Conservation (phyloP, 2,888 invertebrate species). For the Aphodius granarius region DNA sequence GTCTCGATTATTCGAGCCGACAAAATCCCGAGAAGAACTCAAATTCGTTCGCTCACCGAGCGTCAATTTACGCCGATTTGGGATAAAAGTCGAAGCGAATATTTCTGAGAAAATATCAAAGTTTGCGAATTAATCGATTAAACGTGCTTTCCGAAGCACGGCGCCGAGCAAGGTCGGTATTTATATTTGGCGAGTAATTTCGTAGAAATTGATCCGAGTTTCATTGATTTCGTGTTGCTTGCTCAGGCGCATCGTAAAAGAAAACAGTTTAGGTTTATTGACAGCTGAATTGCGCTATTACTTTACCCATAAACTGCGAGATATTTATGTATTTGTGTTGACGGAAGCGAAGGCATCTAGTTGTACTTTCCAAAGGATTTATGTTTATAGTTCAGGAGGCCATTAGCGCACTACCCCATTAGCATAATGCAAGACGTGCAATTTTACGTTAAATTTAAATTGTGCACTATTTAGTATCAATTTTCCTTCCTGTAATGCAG, state of each 20-base stretch:
- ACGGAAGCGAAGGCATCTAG: not conserved
- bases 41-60: not conserved
- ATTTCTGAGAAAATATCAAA: not conserved
- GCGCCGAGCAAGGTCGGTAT: not conserved
- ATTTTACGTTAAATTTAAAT: not conserved
- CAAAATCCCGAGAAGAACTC: not conserved
- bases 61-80: not conserved
- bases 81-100: not conserved
- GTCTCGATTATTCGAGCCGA: not conserved
- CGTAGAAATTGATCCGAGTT: not conserved
- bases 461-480: not conserved
- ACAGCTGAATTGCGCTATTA: not conserved
- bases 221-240: not conserved
- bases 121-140: no score
- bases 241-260: not conserved
- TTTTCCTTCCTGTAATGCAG: not conserved
- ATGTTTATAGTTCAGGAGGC: not conserved
- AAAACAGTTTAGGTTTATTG: not conserved
- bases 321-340: not conserved
- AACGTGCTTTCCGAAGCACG: no score
- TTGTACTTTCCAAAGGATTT: not conserved
- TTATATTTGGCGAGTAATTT: not conserved
- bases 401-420: not conserved
- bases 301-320: not conserved
- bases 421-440: not conserved